Conservation (phyloP, 2,888 invertebrate species). For the Agrochola litura region DNA sequence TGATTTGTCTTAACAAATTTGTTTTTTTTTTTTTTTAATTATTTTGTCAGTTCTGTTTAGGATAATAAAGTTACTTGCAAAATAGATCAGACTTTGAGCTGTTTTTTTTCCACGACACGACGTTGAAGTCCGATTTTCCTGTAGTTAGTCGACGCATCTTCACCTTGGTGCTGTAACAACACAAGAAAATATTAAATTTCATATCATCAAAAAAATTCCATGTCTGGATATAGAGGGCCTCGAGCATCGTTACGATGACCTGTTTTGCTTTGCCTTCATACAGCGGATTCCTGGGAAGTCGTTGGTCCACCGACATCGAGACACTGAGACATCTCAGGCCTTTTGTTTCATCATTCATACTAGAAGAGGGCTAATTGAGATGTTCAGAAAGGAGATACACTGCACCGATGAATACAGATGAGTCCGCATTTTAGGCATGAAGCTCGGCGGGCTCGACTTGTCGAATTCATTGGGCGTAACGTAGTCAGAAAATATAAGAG, state of each 20-base stretch:
- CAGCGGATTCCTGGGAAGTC: background rate
- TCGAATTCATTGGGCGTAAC: too few species aligned
- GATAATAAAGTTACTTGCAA: constrained; percentile 7
- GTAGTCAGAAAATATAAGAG: too few species aligned
- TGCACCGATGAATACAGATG: too few species aligned
- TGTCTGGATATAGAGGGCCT: background rate
- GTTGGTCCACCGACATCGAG: background rate
- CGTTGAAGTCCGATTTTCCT: background rate
- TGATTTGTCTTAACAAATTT: background rate
- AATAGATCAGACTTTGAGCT: constrained; percentile 29
- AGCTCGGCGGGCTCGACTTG: too few species aligned
- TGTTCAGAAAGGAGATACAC: background rate
- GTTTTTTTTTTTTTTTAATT: background rate
- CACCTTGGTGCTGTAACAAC: constrained; percentile 16
- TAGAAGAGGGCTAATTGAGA: background rate
- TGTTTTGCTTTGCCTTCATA: too few species aligned
- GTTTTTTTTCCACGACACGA: background rate
- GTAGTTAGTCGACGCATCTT: background rate
- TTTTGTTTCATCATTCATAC: background rate
- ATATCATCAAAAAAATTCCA: background rate
- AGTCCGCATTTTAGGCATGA: too few species aligned
- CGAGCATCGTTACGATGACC: background rate
- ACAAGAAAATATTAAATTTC: background rate
- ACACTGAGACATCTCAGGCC: background rate
- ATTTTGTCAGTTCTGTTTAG: background rate